These are phyloP conservation scores for Hippocampus comes DNA, from an alignment of 2,113 vertebrate species.

Conservation along the genomic window DNA sequence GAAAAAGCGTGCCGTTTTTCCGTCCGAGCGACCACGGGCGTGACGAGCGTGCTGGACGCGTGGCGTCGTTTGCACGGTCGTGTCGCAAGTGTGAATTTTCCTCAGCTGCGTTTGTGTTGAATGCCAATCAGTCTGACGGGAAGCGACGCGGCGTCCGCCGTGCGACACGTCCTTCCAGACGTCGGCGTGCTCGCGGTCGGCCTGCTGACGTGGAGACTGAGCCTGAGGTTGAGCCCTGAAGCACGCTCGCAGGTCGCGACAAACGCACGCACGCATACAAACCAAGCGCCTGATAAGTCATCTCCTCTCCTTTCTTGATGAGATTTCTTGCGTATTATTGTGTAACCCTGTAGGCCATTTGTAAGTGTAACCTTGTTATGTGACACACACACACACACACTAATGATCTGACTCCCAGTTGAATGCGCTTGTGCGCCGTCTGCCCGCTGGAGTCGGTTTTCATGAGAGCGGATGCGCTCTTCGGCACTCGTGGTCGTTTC, in stretches of 20 bases:
- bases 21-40: no score
- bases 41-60: no score
- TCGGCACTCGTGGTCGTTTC: background rate
- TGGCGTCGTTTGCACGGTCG: background rate
- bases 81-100: background rate
- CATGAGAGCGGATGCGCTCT: conserved; percentile 22
- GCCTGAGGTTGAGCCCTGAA: background rate
- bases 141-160: conserved; percentile 42
- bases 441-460: conserved; percentile 13
- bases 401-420: conserved; percentile 31
- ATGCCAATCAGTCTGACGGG: conserved; percentile 39
- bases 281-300: conserved; percentile 21
- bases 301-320: conserved; percentile 37
- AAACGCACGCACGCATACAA: background rate
- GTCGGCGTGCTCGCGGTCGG: conserved; percentile 35
- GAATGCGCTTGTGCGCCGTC: conserved; percentile 8
- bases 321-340: conserved; percentile 38
- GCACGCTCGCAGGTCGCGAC: conserved; percentile 29
- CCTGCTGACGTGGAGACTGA: conserved; percentile 53
- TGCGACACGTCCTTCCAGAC: conserved; percentile 51
- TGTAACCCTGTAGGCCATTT: conserved; percentile 49
- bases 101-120: no score
- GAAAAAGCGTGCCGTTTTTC: conserved; percentile 5
- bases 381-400: conserved; percentile 14
- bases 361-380: conserved; percentile 36